Percentiles rank a stretch among this genome's conserved stretches.
Evolutionary conservation across 1,140 invertebrate genomes (phyloP).

Genomic region (Cotesia glomerata): DNA sequence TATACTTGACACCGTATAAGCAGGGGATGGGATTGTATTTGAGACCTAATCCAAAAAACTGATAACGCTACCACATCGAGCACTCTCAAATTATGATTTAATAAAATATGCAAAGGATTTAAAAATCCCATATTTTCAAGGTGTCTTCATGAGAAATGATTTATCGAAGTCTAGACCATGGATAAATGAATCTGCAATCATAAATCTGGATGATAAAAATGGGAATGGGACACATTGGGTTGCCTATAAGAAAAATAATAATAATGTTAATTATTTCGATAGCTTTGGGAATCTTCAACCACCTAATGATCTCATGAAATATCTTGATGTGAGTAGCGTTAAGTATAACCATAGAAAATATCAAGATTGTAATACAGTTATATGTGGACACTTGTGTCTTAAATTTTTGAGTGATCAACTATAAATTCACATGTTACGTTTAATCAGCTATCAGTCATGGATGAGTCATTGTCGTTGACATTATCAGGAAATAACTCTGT

Average conservation of each 20-base stretch:
- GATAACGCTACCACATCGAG: slow-evolving; percentile 25
- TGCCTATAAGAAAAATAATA: slow-evolving; percentile 10
- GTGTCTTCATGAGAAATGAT: too few species aligned
- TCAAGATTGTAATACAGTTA: too few species aligned
- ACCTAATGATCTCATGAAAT: background rate
- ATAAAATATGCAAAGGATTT: slow-evolving; percentile 30
- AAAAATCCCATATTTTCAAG: slow-evolving; percentile 39
- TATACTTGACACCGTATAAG: slow-evolving; percentile 45
- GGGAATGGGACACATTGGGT: background rate
- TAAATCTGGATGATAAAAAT: slow-evolving; percentile 6
- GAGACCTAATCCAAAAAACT: slow-evolving; percentile 18
- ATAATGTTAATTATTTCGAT: slow-evolving; percentile 41
- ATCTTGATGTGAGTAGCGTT: too few species aligned
- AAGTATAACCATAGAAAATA: too few species aligned
- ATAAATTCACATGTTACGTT: too few species aligned
- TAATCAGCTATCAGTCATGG: too few species aligned
- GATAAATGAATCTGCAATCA: slow-evolving; percentile 23
- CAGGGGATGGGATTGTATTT: slow-evolving; percentile 38
- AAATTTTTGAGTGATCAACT: too few species aligned
- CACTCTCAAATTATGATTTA: slow-evolving; percentile 39
- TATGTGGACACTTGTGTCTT: too few species aligned
- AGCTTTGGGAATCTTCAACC: slow-evolving; percentile 41
- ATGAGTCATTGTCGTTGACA: too few species aligned
- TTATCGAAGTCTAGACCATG: slow-evolving; percentile 30
- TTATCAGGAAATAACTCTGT: slow-evolving; percentile 11